Conservation (phyloP, 2,797 vertebrate species). For the Argya squamiceps region DNA sequence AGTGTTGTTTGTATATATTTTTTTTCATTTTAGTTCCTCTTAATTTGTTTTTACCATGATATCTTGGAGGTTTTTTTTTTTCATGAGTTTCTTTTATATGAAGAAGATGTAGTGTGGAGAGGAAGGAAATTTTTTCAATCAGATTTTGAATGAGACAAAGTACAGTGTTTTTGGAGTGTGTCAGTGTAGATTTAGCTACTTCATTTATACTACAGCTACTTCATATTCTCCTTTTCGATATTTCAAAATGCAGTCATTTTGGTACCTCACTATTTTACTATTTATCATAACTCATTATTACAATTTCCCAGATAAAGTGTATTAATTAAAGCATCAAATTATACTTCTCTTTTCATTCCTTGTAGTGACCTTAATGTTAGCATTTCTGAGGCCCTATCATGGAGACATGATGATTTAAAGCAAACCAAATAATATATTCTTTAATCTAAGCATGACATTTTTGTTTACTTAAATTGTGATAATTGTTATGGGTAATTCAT, state of each 20-base stretch:
- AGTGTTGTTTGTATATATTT: rapidly evolving
- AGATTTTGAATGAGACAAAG: not conserved
- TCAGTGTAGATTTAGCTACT: not conserved
- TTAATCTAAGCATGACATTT: not conserved
- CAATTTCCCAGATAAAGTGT: not conserved
- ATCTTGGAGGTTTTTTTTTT: not conserved
- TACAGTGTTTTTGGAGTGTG: no score
- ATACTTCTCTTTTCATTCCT: not conserved
- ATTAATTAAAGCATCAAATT: not conserved
- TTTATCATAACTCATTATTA: not conserved
- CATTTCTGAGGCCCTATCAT: not conserved
- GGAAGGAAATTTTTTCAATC: not conserved
- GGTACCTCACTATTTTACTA: not conserved
- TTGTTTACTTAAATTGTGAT: not conserved
- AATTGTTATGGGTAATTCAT: not conserved
- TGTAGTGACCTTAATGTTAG: not conserved
- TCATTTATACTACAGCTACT: not conserved
- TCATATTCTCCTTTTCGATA: not conserved
- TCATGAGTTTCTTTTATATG: not conserved
- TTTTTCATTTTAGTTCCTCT: not conserved
- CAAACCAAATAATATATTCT: not conserved
- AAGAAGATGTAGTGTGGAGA: not conserved
- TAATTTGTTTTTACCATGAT: not conserved
- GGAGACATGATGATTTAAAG: not conserved
- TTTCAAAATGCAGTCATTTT: not conserved